Base-by-base conservation (phyloP, 2,113 vertebrate genomes). In the Corythoichthys intestinalis region DNA sequence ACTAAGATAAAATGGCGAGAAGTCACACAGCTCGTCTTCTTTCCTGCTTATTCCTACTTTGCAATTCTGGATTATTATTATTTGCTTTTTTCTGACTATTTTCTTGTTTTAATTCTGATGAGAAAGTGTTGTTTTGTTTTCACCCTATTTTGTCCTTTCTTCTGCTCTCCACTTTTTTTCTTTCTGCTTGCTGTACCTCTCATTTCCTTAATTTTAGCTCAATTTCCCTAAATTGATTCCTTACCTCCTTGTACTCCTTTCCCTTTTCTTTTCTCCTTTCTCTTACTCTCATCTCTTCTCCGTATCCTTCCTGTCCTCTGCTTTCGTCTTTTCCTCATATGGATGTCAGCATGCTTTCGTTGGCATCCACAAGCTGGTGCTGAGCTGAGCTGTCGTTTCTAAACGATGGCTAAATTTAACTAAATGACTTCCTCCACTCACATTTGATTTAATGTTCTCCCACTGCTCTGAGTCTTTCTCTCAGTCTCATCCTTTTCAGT, bases 351-450 rank as follows among this genome's bases (percentile, higher is more conserved):
- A 80, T 71, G 76, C 85, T 79, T 85, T 84, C 82, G 79, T 78
- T 81, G 72, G 66, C 85, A 74, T 83, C 75, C 82, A 76, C 76
- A 77, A 73, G 76, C 81, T 75, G 83, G 84, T 88, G 78, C 72
- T 84, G 86, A 80, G 79, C 44, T 47, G 76, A 79, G 83, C 74
- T 86, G 82, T 85, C 82, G 76, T 83, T 86, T 85, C 84, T 86
- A 86, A 90, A 86, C 80, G 86, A 86, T 71, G 76, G 85, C 88
- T 90, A 90, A 87, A 88, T 90, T 90, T 88, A 90, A 87, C 86
- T 86, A 84, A 90, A 90, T 82, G 80, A 90, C 86, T 90, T 90
- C 88, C 86, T 86, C 86, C 80, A 79, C 84, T 90, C 82, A 82
- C 67, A 84, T 85, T 75, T 86, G 81, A 87, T 86, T 85, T 78